Conservation (phyloP, 2,888 invertebrate genomes). For the Mantis religiosa region DNA sequence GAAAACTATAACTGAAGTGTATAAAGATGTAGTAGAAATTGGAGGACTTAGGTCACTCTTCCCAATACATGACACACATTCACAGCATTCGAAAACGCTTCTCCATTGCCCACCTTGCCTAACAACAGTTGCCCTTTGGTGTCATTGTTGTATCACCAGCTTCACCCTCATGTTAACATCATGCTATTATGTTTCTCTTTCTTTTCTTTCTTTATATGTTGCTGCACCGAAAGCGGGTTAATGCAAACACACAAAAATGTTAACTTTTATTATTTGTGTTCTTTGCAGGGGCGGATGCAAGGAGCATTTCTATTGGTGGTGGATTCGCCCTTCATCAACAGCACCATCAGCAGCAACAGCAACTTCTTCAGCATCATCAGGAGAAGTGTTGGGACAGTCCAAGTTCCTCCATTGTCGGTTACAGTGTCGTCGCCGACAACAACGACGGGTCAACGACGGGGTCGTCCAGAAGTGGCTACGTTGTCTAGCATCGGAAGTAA, state of each 20-base stretch:
- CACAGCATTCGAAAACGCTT: background rate
- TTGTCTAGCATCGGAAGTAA: background rate
- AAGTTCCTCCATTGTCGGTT: background rate
- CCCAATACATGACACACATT: background rate
- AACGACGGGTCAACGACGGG: background rate
- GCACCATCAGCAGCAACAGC: constrained; percentile 6
- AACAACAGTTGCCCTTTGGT: background rate
- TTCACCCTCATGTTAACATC: background rate
- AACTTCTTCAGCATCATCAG: constrained; percentile 14
- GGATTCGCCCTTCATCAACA: constrained; percentile 6
- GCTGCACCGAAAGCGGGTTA: background rate
- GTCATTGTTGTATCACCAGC: background rate
- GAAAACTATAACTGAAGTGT: no score
- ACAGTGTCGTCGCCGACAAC: background rate
- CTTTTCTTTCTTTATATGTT: background rate
- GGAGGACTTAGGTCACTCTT: background rate
- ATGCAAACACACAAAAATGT: background rate
- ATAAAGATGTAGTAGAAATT: background rate
- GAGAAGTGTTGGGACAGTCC: constrained; percentile 15
- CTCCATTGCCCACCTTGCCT: background rate
- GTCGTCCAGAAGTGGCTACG: background rate
- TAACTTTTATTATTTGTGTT: constrained; percentile 21
- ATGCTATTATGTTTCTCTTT: background rate
- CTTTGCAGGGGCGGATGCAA: constrained; percentile 36
- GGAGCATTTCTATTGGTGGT: constrained; percentile 31